These are phyloP conservation scores for Cydia splendana DNA, from an alignment of 1,140 invertebrate genomes.

Conservation along the genomic window DNA sequence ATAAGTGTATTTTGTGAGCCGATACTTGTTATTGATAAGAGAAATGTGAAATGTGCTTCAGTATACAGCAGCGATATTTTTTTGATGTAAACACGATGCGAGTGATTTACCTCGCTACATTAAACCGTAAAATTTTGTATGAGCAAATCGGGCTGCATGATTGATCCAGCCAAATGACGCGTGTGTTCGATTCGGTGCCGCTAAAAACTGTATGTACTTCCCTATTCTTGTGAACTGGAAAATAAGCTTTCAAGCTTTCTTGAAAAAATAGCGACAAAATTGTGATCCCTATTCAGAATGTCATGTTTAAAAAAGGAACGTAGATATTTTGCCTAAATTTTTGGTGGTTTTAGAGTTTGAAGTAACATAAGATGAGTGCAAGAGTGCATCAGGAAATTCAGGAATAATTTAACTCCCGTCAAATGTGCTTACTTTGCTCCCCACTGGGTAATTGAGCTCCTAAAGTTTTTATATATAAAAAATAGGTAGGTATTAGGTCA, in stretches of 20 bases:
- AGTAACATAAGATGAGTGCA: too few relatives aligned
- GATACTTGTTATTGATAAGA: not conserved
- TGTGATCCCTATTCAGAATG: not conserved
- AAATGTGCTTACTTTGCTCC: too few relatives aligned
- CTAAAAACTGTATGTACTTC: not conserved
- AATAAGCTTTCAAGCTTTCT: constrained; percentile 1
- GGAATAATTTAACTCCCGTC: too few relatives aligned
- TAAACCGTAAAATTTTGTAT: constrained; percentile 36
- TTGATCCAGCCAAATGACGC: constrained; percentile 44
- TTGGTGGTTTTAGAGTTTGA: too few relatives aligned
- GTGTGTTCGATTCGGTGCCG: constrained; percentile 22
- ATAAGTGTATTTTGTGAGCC: too few relatives aligned
- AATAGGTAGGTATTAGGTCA: too few relatives aligned
- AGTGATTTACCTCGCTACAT: constrained; percentile 42
- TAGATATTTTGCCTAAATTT: too few relatives aligned
- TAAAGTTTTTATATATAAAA: too few relatives aligned
- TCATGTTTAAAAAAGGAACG: too few relatives aligned
- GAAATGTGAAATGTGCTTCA: not conserved
- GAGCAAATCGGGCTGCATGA: constrained; percentile 38
- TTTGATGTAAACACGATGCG: constrained; percentile 33
- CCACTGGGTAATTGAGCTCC: too few relatives aligned
- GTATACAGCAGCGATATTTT: constrained; percentile 25
- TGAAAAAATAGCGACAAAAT: not conserved
- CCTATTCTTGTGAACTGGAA: not conserved
- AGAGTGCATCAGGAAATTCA: too few relatives aligned